A percentile compares a stretch with the other conserved stretches of the same genome.
Conservation (phyloP, 2,888 invertebrate genomes). For the Yponomeuta plumbellus region DNA sequence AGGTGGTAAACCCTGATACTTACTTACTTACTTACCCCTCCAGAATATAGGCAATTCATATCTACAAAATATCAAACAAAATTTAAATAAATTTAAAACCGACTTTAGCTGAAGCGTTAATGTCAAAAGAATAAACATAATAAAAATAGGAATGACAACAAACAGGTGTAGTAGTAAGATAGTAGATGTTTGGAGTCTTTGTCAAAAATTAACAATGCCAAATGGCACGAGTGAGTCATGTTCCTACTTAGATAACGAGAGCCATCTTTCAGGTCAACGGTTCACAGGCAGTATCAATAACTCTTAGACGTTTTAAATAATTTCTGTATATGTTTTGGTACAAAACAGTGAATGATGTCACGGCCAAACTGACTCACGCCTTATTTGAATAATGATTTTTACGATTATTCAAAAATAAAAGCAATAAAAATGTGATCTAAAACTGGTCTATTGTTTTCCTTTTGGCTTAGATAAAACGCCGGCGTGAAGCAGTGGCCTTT, state of each 20-base stretch:
- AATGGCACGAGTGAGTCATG: conserved; percentile 42
- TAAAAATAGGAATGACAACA: not conserved
- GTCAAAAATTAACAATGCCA: not conserved
- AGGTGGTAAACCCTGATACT: too few species aligned
- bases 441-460: conserved; percentile 7
- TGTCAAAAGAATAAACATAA: too few species aligned
- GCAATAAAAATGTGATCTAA: conserved; percentile 11
- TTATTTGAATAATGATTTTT: conserved; percentile 47
- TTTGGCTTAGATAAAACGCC: not conserved
- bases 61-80: too few species aligned
- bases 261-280: conserved; percentile 49
- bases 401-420: conserved; percentile 24
- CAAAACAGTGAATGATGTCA: conserved; percentile 72
- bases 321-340: conserved; percentile 50
- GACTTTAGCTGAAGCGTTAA: too few species aligned
- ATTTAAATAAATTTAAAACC: too few species aligned
- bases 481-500: not conserved
- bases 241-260: conserved; percentile 31
- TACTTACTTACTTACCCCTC: too few species aligned
- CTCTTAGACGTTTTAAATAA: conserved; percentile 58
- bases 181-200: not conserved
- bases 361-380: conserved; percentile 52
- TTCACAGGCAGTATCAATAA: conserved; percentile 67
- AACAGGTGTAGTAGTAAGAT: not conserved
- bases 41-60: too few species aligned